A percentile compares a stretch with the other conserved stretches of the same genome.
Evolutionary conservation across 2,797 vertebrate genomes (phyloP).

Genomic region (Amniataba percoides): DNA sequence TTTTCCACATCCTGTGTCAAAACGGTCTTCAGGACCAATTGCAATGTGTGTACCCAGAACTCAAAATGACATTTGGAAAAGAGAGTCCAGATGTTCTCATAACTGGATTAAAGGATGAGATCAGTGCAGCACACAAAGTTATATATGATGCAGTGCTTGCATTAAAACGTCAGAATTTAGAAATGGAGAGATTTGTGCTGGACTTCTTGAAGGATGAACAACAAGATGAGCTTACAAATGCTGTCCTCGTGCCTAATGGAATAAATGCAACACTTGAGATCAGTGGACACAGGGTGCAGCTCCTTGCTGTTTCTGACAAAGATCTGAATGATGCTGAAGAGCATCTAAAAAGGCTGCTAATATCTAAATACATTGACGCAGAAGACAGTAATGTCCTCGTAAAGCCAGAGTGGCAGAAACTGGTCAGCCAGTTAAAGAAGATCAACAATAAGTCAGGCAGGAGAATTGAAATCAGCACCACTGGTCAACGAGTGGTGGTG

Average conservation of each 20-base stretch:
- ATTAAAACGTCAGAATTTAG: constrained; percentile 72
- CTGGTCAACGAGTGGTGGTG: constrained; percentile 79
- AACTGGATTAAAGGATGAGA: constrained; percentile 83
- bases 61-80: constrained; percentile 79
- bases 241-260: constrained; percentile 80
- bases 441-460: constrained; percentile 56
- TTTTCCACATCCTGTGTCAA: constrained; percentile 80
- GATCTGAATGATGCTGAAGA: constrained; percentile 82
- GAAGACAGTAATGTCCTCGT: constrained; percentile 77
- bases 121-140: constrained; percentile 80
- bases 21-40: constrained; percentile 75
- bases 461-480: constrained; percentile 65
- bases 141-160: constrained; percentile 73
- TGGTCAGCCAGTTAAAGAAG: constrained; percentile 67
- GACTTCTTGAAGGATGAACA: constrained; percentile 80
- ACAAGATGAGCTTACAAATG: constrained; percentile 74
- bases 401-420: constrained; percentile 80
- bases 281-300: constrained; percentile 52
- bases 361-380: constrained; percentile 68
- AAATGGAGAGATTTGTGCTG: constrained; percentile 73
- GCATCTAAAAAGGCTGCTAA: constrained; percentile 76
- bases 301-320: constrained; percentile 77
- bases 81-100: constrained; percentile 71
- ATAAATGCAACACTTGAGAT: constrained; percentile 84
- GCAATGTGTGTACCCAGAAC: constrained; percentile 69